Evolutionary conservation across 2,113 vertebrate genomes (phyloP).

Genomic region (Sapayoa aenigma): DNA sequence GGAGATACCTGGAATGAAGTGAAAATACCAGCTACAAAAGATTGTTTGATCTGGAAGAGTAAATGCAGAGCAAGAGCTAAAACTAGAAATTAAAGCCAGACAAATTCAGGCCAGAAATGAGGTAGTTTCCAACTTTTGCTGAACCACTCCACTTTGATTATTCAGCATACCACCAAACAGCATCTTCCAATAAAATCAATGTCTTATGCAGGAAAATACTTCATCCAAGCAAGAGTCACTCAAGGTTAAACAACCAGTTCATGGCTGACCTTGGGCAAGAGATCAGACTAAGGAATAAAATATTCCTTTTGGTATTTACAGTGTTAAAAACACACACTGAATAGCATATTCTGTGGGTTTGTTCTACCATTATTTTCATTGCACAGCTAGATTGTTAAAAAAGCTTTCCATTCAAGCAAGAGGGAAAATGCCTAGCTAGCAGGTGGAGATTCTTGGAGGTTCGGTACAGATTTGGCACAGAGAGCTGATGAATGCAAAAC

Average conservation of each 20-base stretch:
- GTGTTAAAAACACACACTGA: background rate
- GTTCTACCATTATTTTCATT: background rate
- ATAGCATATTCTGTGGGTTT: background rate
- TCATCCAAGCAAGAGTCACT: background rate
- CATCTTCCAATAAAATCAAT: background rate
- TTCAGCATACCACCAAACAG: background rate
- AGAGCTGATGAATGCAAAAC: background rate
- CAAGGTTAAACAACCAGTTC: background rate
- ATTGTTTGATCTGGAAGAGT: background rate
- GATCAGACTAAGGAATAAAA: background rate
- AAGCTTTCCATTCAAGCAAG: background rate
- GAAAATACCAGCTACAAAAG: background rate
- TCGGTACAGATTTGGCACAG: background rate
- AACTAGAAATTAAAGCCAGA: background rate
- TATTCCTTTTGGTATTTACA: background rate
- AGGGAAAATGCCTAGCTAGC: background rate
- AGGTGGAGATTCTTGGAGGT: background rate
- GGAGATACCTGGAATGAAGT: background rate
- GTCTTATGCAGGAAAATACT: background rate
- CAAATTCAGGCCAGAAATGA: background rate
- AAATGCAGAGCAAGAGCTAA: background rate
- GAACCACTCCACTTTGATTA: background rate
- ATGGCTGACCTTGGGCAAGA: background rate
- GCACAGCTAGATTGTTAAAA: background rate
- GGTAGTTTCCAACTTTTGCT: background rate